Evolutionary conservation across 2,797 vertebrate species (phyloP), one percentile per base, ranked within the genome.

Genomic region (Coluber constrictor): DNA sequence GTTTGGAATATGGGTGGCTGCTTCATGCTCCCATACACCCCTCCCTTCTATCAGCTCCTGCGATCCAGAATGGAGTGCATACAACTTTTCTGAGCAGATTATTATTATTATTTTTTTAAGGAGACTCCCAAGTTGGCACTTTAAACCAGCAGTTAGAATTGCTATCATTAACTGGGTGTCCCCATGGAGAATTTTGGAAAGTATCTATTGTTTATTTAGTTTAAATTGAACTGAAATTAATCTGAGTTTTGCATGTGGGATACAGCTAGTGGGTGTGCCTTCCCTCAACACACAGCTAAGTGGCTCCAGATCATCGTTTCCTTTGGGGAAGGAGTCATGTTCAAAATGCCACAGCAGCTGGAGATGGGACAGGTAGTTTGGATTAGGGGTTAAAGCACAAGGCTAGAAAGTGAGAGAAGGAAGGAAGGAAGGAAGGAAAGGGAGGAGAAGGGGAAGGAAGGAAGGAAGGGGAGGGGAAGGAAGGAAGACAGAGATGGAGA

Each of bases 381-480:
- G 23, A 60, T 23, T 25, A 60, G 59, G 59, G 59, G 23, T 60
- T 60, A 9, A 1, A 60, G 23, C 29, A 66, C 2, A 5, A 15
- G 27, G 63, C 63, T 66, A 66, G 29, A 66, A n/a, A 66, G 29
- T n/a, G 63, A 27, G 29, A 23, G 27, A 10, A 27, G 25, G 25
- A 27, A 10, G 9, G 9, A 27, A 27, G 60, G 59, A 25, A 60
- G 59, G 57, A 8, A 59, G 4, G 56, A 4, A 18, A 5, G 4
- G 15, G 5, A 18, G 16, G 56, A 4, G 3, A 3, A 13, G 1
- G 0, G 3, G 3, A 11, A 27, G 25, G 60, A 20, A 9, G 25
- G 60, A 61, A 10, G 60, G 61, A 27, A 11, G 60, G 60, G 59
- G 59, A 60, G 23, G 23, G 59, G 59, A 60, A 0, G 25, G 60